Evolutionary conservation across 2,113 vertebrate genomes (phyloP).

Genomic region (Anoplopoma fimbria): DNA sequence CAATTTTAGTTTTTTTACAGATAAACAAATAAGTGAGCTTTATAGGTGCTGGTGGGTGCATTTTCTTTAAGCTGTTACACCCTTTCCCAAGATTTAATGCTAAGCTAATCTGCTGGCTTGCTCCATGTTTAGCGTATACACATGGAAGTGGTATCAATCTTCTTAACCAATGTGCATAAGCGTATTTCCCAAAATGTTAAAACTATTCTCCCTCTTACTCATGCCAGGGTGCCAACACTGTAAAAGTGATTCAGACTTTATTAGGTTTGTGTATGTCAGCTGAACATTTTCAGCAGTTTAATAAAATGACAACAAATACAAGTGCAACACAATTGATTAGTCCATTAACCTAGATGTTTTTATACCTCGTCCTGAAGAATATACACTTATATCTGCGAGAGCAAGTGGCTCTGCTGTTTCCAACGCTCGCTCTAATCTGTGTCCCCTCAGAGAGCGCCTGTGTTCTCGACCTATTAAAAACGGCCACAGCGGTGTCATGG

Average conservation of each 20-base stretch:
- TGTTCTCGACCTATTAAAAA: constrained; percentile 72
- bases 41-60: not conserved
- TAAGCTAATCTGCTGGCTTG: not conserved
- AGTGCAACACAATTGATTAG: not conserved
- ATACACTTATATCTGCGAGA: constrained; percentile 35
- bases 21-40: not conserved
- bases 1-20: not conserved
- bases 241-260: too few relatives aligned
- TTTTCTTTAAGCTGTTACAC: not conserved
- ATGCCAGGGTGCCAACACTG: too few relatives aligned
- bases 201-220: too few relatives aligned
- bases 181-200: too few relatives aligned
- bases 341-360: constrained; percentile 5
- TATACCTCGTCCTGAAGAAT: constrained; percentile 9
- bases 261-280: too few relatives aligned
- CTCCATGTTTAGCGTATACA: not conserved
- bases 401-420: constrained; percentile 33
- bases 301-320: not conserved
- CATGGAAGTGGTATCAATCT: not conserved
- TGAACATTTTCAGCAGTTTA: not conserved
- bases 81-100: not conserved
- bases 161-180: not conserved
- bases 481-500: constrained; percentile 63
- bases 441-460: constrained; percentile 59
- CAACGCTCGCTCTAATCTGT: constrained; percentile 55